phyloP scores from a whole-genome alignment of 2,113 vertebrate genomes.

The Mesitornis unicolor region DNA sequence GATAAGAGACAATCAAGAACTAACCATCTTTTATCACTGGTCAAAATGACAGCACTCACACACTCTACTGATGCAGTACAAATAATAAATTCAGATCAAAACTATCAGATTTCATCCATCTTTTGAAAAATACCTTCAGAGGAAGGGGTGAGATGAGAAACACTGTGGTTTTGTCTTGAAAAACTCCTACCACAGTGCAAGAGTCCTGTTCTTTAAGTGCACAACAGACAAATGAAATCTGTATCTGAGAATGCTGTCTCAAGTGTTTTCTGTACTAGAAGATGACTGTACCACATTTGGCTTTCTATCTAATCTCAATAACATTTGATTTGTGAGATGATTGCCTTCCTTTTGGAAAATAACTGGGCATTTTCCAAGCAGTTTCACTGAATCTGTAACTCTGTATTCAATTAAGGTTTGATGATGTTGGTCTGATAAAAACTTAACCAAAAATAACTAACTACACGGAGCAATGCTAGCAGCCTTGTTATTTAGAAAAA shows the following conservation, averaged over 20 bases:
- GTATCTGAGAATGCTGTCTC: neutral
- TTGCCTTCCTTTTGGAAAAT: neutral
- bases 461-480: neutral
- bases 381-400: neutral
- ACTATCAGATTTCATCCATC: neutral
- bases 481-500: neutral
- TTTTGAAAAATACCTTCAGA: neutral
- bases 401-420: neutral
- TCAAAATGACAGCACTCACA: neutral
- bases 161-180: neutral
- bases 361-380: neutral
- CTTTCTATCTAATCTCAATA: neutral
- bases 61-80: neutral
- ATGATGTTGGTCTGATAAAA: neutral
- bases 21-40: neutral
- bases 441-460: neutral
- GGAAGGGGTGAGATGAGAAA: neutral
- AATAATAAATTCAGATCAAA: neutral
- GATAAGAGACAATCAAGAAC: neutral
- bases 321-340: neutral
- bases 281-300: neutral
- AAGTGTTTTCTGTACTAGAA: neutral
- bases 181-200: neutral
- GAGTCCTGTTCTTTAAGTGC: neutral
- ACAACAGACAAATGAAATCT: neutral